A percentile compares a stretch with the other conserved stretches of the same genome.
Evolutionary conservation across 2,888 invertebrate species (phyloP).

Genomic region (Teleiodes luculella): DNA sequence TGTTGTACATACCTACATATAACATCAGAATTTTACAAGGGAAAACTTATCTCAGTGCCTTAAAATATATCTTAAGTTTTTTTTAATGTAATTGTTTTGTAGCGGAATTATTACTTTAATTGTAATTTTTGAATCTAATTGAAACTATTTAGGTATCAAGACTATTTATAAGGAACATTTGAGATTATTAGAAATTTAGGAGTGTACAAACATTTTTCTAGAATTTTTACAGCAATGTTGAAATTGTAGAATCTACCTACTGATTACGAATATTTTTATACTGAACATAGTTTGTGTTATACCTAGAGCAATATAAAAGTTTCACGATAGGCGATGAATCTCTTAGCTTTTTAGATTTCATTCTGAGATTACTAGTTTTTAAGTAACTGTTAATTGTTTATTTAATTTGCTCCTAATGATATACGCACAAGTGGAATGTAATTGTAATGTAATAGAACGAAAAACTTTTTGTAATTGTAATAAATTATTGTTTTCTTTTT

Average conservation of each 20-base stretch:
- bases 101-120: not conserved
- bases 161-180: conserved; percentile 39
- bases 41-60: conserved; percentile 44
- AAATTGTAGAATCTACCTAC: conserved; percentile 37
- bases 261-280: conserved; percentile 22
- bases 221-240: conserved; percentile 62
- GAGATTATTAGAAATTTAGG: conserved; percentile 58
- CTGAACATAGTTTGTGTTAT: conserved; percentile 29
- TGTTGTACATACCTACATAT: no score
- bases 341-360: conserved; percentile 55
- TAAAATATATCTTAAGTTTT: conserved; percentile 17
- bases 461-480: conserved; percentile 55
- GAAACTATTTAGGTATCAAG: no score
- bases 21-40: conserved; percentile 30
- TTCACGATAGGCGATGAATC: conserved; percentile 54
- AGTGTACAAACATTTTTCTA: conserved; percentile 62
- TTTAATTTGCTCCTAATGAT: conserved; percentile 48
- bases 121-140: conserved; percentile 15
- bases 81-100: conserved; percentile 5
- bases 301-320: conserved; percentile 42
- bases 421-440: conserved; percentile 54
- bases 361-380: conserved; percentile 69
- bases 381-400: conserved; percentile 64
- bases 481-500: conserved; percentile 70
- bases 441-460: conserved; percentile 43